Conservation (phyloP, 2,113 vertebrate genomes). For the Erinaceus europaeus region DNA sequence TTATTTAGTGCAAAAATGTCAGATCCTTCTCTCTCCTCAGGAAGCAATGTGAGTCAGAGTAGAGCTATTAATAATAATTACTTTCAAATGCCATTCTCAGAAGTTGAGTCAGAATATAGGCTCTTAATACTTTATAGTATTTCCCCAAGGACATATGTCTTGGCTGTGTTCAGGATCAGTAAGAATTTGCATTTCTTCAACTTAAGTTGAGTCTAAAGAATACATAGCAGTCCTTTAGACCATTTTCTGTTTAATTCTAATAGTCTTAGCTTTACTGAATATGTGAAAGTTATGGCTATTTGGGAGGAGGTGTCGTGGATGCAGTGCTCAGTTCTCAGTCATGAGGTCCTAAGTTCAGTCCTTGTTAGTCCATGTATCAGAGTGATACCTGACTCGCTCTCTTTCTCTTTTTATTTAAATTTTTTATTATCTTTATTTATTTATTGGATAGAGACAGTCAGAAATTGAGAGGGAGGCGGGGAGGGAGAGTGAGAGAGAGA, state of each 20-base stretch:
- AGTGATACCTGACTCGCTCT: too few species aligned
- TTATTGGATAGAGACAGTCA: too few species aligned
- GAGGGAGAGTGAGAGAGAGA: too few species aligned
- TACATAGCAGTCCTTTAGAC: neutral
- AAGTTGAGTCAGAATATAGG: neutral
- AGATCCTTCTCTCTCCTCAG: neutral
- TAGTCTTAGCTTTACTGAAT: neutral
- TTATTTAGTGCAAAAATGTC: neutral
- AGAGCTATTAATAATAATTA: neutral
- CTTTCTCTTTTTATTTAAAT: too few species aligned
- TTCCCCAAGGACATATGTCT: neutral
- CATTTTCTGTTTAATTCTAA: neutral
- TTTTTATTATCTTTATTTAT: too few species aligned
- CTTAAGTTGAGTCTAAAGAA: neutral
- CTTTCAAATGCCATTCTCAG: neutral
- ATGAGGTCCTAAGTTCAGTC: too few species aligned
- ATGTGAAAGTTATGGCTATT: constrained; percentile 38
- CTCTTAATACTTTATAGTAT: neutral
- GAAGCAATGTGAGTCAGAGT: constrained; percentile 3
- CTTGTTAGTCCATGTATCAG: too few species aligned
- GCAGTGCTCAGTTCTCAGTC: too few species aligned
- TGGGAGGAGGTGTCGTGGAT: too few species aligned
- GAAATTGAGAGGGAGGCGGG: too few species aligned
- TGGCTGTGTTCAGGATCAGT: neutral
- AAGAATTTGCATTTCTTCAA: neutral